Evolutionary conservation across 2,797 vertebrate species (phyloP), one percentile per base, ranked within the genome.

Genomic region (Pachyuromys duprasi): DNA sequence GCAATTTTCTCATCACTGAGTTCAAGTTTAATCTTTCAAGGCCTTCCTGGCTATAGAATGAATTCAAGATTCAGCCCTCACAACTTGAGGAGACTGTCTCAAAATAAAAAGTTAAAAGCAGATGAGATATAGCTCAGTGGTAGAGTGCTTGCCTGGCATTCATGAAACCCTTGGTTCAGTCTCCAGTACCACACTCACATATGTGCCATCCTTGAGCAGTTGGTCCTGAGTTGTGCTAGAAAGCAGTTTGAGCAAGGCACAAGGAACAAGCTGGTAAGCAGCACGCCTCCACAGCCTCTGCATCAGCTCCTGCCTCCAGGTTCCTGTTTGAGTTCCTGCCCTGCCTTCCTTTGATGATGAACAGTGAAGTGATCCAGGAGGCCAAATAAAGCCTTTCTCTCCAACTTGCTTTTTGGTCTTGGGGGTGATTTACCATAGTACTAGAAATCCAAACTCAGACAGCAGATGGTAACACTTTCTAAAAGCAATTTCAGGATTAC

Each of bases 401-500:
- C 15, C 62, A 84, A 28, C 62, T 22, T 49, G 62, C 62, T 33
- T 45, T 49, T 33, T 67, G 18, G 18, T 14, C 42, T 33, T 33
- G 31, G 31, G 14, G 18, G 20, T 49, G 49, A 49, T 67, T 67
- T 60, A 49, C 42, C 62, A 33, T 22, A 49, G 82, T 2, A 8
- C 49, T 24, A 49, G 39, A 45, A 33, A 33, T 20, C 62, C 5
- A 33, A 65, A 39, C 45, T 53, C 33, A 78, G 9, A 65, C 28
- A 36, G 20, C 9, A 20, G n/a, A 9, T 94, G 33, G 0, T 94
- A 90, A 83, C 55, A 93, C 26, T 95, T 97, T 97, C 94, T 75
- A 97, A 89, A 95, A 18, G 67, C 28, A 88, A 89, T 98, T 97
- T 97, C 97, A 96, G 94, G 95, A 97, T 86, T 97, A 90, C 65